These are phyloP conservation scores for Eupelmus urozonus DNA, from an alignment of 2,888 invertebrate genomes.

Conservation along the genomic window DNA sequence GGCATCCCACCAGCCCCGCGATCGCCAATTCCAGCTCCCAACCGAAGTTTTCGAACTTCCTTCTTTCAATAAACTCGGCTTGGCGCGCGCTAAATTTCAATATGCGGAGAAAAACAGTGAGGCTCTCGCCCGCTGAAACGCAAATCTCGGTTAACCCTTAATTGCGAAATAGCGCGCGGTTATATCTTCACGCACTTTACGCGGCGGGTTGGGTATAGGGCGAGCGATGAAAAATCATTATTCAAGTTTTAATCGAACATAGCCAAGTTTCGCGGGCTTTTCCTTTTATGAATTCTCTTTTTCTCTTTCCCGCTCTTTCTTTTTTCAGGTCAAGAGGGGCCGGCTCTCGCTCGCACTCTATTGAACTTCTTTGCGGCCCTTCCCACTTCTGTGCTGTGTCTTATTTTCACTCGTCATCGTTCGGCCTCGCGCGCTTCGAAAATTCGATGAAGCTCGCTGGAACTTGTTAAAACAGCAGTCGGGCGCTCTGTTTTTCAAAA, in stretches of 20 bases:
- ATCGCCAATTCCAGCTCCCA: background rate
- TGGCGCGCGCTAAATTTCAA: background rate
- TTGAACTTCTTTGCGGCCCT: conserved; percentile 18
- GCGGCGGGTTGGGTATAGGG: background rate
- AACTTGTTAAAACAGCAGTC: no score
- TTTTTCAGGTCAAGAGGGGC: conserved; percentile 40
- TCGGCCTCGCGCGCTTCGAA: background rate
- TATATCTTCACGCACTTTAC: background rate
- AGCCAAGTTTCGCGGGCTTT: background rate
- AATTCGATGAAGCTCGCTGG: no score
- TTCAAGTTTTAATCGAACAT: conserved; percentile 42
- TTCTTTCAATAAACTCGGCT: background rate
- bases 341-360: conserved; percentile 18
- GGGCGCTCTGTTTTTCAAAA: no score
- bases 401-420: conserved; percentile 17
- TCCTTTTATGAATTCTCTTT: no score
- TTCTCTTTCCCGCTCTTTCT: background rate
- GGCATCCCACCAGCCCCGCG: no score
- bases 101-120: background rate
- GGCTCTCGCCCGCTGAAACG: background rate
- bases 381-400: background rate
- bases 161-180: background rate
- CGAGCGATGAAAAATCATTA: conserved; percentile 33
- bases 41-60: background rate
- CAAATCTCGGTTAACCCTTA: background rate